Evolutionary conservation across 2,113 vertebrate species (phyloP).

Genomic region (Saguinus imperator): DNA sequence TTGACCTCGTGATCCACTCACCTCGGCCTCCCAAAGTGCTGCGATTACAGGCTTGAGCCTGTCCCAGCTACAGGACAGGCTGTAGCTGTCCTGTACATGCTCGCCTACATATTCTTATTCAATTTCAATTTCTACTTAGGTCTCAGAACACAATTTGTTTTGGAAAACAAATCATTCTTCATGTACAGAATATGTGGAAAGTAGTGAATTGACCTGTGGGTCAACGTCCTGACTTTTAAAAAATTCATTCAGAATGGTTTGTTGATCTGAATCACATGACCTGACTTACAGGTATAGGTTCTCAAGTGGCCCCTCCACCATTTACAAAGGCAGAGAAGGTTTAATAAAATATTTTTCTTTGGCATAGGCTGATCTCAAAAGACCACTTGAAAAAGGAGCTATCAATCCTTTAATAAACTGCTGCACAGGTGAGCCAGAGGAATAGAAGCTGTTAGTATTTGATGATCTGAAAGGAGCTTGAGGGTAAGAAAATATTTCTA

Average conservation of each 20-base stretch:
- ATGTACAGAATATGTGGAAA: background rate
- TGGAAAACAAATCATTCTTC: background rate
- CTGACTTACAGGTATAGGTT: background rate
- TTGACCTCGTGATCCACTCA: too few relatives aligned
- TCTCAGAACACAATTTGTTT: background rate
- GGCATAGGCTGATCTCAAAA: conserved; percentile 12
- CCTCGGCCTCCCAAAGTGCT: too few relatives aligned
- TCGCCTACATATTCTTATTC: background rate
- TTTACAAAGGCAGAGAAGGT: background rate
- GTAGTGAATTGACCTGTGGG: background rate
- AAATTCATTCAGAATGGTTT: background rate
- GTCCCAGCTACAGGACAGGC: too few relatives aligned
- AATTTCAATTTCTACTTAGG: background rate
- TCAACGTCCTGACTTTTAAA: background rate
- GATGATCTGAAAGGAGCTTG: background rate
- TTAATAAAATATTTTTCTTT: conserved; percentile 5
- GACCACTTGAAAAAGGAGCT: background rate
- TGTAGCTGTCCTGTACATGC: too few relatives aligned
- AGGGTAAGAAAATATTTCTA: background rate
- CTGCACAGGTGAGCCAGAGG: background rate
- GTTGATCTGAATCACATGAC: background rate
- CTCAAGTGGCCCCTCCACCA: background rate
- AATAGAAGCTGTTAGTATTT: background rate
- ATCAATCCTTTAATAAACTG: conserved; percentile 10
- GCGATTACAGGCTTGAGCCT: too few relatives aligned